Percentiles rank a stretch among this genome's conserved stretches.
phyloP scores from a whole-genome alignment of 2,888 invertebrate species.

The Pasiphila rectangulata region DNA sequence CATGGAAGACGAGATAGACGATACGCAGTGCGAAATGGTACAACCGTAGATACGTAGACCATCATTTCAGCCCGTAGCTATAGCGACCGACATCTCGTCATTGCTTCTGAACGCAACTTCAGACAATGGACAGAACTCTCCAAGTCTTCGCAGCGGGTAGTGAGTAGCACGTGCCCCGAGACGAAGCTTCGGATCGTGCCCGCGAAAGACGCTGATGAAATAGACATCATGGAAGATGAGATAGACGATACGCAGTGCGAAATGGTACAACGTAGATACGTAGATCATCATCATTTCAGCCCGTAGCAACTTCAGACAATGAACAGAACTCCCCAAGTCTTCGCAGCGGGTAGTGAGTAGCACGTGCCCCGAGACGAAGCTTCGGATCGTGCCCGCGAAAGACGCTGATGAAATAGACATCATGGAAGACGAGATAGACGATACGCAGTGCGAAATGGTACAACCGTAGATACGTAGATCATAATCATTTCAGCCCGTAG shows the following conservation, averaged over 20 bases:
- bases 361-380: constrained; percentile 64
- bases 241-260: constrained; percentile 70
- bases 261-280: constrained; percentile 48
- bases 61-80: no score
- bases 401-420: constrained; percentile 71
- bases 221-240: constrained; percentile 75
- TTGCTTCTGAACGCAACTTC: no score
- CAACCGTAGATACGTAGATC: constrained; percentile 13
- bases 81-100: no score
- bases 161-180: constrained; percentile 57
- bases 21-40: constrained; percentile 70
- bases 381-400: constrained; percentile 67
- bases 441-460: constrained; percentile 70
- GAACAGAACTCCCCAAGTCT: constrained; percentile 67
- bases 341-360: constrained; percentile 58
- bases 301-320: no score
- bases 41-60: constrained; percentile 13
- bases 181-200: constrained; percentile 70
- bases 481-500: no score
- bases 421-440: constrained; percentile 72
- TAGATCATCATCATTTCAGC: no score
- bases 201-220: constrained; percentile 66
- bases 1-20: constrained; percentile 72
- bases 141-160: constrained; percentile 62
- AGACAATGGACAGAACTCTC: no score